These are phyloP conservation scores for Noctua fimbriata DNA, from an alignment of 2,888 invertebrate species.

Conservation along the genomic window DNA sequence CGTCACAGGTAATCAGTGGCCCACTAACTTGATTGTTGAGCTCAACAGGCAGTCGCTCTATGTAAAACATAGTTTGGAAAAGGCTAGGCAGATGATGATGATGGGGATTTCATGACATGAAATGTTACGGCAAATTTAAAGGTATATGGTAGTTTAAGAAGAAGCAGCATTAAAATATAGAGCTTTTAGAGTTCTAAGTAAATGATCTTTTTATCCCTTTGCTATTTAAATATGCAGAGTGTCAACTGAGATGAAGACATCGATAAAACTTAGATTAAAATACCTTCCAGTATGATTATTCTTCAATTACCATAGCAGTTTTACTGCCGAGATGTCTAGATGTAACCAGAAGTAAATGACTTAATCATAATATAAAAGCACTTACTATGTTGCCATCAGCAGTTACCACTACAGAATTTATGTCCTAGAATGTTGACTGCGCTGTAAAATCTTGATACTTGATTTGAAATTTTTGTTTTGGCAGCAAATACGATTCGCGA, in stretches of 20 bases:
- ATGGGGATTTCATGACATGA: background rate
- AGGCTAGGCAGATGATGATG: background rate
- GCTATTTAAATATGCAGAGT: background rate
- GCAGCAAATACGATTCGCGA: background rate
- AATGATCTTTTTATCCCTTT: background rate
- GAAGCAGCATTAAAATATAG: background rate
- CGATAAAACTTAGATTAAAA: slow-evolving; percentile 28
- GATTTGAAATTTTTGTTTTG: background rate
- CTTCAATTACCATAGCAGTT: slow-evolving; percentile 47
- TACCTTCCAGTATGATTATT: slow-evolving; percentile 5
- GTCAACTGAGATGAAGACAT: slow-evolving; percentile 3
- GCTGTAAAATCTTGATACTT: slow-evolving; percentile 38
- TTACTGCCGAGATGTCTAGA: slow-evolving; percentile 39
- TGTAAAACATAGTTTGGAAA: background rate
- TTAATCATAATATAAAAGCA: slow-evolving; percentile 54
- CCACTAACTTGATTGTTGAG: background rate
- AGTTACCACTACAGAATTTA: slow-evolving; percentile 18
- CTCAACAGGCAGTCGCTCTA: background rate
- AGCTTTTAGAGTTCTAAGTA: background rate
- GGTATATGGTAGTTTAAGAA: background rate
- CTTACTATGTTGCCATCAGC: slow-evolving; percentile 33
- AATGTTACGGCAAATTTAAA: background rate
- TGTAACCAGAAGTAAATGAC: slow-evolving; percentile 43
- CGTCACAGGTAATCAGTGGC: background rate
- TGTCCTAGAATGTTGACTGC: slow-evolving; percentile 5